phyloP scores from a whole-genome alignment of 2,797 vertebrate species.

The Buceros bicornis region DNA sequence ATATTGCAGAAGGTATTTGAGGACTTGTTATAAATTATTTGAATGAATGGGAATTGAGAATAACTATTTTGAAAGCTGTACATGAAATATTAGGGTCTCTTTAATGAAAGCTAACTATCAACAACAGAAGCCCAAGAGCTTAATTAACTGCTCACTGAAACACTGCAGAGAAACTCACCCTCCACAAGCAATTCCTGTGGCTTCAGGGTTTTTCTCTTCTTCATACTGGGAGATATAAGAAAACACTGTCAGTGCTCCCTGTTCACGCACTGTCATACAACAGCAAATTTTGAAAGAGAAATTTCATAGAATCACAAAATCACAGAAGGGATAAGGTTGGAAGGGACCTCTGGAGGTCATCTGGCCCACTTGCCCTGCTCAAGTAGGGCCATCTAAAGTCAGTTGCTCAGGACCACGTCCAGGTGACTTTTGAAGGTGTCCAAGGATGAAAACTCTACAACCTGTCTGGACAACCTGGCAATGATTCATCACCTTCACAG shows the following conservation, averaged over 20 bases:
- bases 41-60: not conserved
- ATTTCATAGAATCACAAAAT: not conserved
- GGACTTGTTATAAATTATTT: not conserved
- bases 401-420: not conserved
- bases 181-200: not conserved
- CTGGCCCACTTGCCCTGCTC: not conserved
- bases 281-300: not conserved
- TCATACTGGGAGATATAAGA: not conserved
- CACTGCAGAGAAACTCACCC: not conserved
- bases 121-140: not conserved
- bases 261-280: not conserved
- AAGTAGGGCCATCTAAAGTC: not conserved
- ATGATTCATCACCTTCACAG: not conserved
- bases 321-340: not conserved
- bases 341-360: not conserved
- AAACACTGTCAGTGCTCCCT: not conserved
- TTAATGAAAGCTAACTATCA: not conserved
- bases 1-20: not conserved
- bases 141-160: not conserved
- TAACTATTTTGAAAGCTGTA: not conserved
- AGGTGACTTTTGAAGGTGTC: not conserved
- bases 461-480: not conserved
- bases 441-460: not conserved
- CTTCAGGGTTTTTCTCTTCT: not conserved
- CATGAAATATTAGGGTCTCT: not conserved